These are phyloP conservation scores for Donacobius atricapilla DNA, from an alignment of 2,113 vertebrate genomes.

Conservation along the genomic window DNA sequence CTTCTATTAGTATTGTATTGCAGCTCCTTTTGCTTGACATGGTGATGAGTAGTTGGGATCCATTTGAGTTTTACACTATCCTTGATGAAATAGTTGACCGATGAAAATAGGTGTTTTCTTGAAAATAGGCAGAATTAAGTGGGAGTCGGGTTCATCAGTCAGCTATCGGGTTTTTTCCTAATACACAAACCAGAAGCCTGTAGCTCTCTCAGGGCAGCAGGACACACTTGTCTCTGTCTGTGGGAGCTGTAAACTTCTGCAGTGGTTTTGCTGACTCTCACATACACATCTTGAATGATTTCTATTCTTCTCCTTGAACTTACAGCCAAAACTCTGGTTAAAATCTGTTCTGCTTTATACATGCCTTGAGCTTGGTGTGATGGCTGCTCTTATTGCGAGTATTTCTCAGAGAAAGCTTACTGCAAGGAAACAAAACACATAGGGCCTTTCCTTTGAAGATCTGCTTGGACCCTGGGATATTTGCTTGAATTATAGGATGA, in stretches of 20 bases:
- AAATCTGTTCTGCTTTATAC: background rate
- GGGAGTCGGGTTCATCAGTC: background rate
- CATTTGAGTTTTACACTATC: background rate
- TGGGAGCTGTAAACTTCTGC: background rate
- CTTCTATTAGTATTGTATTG: background rate
- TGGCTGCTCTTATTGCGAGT: background rate
- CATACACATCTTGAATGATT: background rate
- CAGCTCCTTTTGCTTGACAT: background rate
- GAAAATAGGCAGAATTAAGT: background rate
- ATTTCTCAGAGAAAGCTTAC: background rate
- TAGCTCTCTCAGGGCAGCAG: background rate
- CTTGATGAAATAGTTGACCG: background rate
- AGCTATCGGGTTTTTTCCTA: background rate
- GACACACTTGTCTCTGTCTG: background rate
- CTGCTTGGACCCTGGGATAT: background rate
- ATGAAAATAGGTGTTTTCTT: background rate
- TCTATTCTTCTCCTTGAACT: background rate
- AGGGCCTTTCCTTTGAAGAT: background rate
- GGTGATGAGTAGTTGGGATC: background rate
- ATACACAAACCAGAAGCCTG: background rate
- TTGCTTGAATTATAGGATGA: background rate
- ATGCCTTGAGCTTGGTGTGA: background rate
- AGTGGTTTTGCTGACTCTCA: background rate
- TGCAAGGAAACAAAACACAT: background rate
- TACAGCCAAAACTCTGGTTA: background rate